Percentiles rank a stretch among this genome's conserved stretches.
Conservation (phyloP, 1,140 invertebrate species). For the Tenebrio molitor region DNA sequence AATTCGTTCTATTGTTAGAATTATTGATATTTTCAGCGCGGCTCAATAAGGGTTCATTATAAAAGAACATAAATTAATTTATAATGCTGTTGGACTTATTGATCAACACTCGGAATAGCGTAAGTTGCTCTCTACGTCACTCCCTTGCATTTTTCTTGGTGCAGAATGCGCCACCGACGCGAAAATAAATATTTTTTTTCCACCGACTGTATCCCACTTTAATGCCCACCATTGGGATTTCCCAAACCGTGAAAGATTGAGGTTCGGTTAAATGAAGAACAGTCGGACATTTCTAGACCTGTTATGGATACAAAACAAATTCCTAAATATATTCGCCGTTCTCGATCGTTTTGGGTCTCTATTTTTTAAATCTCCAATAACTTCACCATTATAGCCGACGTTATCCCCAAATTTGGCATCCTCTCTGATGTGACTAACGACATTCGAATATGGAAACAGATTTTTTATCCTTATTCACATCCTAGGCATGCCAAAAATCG, state of each 20-base stretch:
- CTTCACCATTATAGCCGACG: not conserved
- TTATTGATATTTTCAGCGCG: constrained; percentile 38
- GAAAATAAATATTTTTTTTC: constrained; percentile 5
- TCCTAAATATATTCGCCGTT: constrained; percentile 14
- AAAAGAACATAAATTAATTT: constrained; percentile 40
- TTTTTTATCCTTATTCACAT: not conserved
- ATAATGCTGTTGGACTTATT: constrained; percentile 28
- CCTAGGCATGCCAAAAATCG: not conserved
- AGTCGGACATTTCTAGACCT: constrained; percentile 6
- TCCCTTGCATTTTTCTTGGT: constrained; percentile 29
- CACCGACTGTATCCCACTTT: not conserved
- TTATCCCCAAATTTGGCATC: not conserved
- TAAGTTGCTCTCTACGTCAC: constrained; percentile 23
- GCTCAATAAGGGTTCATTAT: constrained; percentile 39
- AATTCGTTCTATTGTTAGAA: constrained; percentile 45
- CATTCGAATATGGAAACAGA: constrained; percentile 11
- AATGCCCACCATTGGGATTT: constrained; percentile 21
- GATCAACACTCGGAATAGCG: constrained; percentile 27
- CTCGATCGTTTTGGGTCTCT: not conserved
- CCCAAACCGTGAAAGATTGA: constrained; percentile 21
- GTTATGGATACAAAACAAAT: constrained; percentile 20
- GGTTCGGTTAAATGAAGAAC: constrained; percentile 14
- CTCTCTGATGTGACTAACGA: constrained; percentile 1
- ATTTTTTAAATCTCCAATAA: constrained; percentile 9
- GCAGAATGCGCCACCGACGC: constrained; percentile 14